Evolutionary conservation across 2,113 vertebrate genomes (phyloP), one percentile per base, ranked within the genome.

Genomic region (Coturnix japonica): DNA sequence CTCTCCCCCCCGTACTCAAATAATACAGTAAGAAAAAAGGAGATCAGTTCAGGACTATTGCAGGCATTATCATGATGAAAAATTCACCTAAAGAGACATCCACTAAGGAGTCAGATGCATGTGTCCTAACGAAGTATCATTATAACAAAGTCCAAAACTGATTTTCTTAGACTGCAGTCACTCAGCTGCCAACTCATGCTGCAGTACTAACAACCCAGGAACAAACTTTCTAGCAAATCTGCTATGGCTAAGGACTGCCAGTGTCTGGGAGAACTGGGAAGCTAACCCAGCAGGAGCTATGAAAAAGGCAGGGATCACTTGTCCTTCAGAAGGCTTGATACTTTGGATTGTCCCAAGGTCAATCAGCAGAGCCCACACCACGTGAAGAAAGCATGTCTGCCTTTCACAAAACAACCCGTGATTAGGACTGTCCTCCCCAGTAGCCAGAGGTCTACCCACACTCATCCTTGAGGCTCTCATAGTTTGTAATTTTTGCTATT

Each of bases 21-120:
- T 39, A 84, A 89, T 67, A 39, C 12, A 74, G 1, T 1, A 93
- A 39, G 44, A 72, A 94, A 94, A 84, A 86, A 86, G 81, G 30
- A 91, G 28, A 90, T 14, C 18, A 74, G n/a, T 37, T 80, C 22
- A 74, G 73, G 39, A 46, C 44, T 69, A 59, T 14, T 90, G 57
- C 49, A 89, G n/a, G 31, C 4, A 46, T 37, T 56, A 65, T 41
- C 57, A 64, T 30, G 1, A 66, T 35, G 26, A 77, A 79, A 78
- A 81, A 75, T 60, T 80, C 72, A 95, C 49, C 57, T 76, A 37
- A 11, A 88, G 22, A 17, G 66, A 60, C 85, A 81, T 64, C 33
- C 44, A 39, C 77, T 83, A 75, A 51, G 31, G 18, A 65, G 13
- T 47, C 23, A 87, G 91, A 86, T 75, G 7, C 7, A n/a, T 1